Percentiles rank a stretch among this genome's conserved stretches.
Conservation (phyloP, 2,797 vertebrate species). For the Monodelphis domestica region DNA sequence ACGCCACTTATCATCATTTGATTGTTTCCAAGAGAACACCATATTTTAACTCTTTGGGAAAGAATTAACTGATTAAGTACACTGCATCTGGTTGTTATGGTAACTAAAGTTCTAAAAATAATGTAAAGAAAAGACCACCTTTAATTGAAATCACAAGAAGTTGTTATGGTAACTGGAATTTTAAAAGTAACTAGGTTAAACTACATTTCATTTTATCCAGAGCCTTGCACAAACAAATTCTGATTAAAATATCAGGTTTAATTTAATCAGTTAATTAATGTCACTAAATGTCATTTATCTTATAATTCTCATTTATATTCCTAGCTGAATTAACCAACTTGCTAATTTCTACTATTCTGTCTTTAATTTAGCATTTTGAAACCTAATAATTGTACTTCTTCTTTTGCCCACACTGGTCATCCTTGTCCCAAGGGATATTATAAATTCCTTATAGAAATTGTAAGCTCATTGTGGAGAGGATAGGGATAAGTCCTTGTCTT, state of each 20-base stretch:
- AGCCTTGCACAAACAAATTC: slow-evolving; percentile 89
- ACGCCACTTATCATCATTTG: slow-evolving; percentile 83
- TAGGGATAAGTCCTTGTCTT: not conserved
- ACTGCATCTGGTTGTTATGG: slow-evolving; percentile 85
- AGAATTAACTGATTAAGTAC: slow-evolving; percentile 78
- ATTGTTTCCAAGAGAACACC: slow-evolving; percentile 85
- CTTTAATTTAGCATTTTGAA: slow-evolving; percentile 75
- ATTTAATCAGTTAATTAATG: slow-evolving; percentile 92
- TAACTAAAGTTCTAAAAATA: slow-evolving; percentile 88
- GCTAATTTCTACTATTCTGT: slow-evolving; percentile 83
- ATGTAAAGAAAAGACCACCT: slow-evolving; percentile 86
- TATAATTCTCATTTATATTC: slow-evolving; percentile 87
- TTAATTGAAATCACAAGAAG: slow-evolving; percentile 87
- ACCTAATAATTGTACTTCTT: slow-evolving; percentile 6
- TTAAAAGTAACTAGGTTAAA: slow-evolving; percentile 89
- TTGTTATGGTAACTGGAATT: slow-evolving; percentile 90
- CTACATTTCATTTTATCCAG: slow-evolving; percentile 85
- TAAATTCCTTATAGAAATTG: slow-evolving; percentile 28
- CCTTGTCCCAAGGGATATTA: slow-evolving; percentile 2
- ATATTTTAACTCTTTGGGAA: slow-evolving; percentile 85
- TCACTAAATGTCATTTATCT: slow-evolving; percentile 91
- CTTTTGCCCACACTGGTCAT: not conserved
- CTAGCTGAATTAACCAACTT: slow-evolving; percentile 85
- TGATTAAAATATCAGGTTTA: slow-evolving; percentile 92
- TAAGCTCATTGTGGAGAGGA: not conserved